Conservation (phyloP, 37 sponge, comb jelly and placozoan species). For the Agelas oroides region DNA sequence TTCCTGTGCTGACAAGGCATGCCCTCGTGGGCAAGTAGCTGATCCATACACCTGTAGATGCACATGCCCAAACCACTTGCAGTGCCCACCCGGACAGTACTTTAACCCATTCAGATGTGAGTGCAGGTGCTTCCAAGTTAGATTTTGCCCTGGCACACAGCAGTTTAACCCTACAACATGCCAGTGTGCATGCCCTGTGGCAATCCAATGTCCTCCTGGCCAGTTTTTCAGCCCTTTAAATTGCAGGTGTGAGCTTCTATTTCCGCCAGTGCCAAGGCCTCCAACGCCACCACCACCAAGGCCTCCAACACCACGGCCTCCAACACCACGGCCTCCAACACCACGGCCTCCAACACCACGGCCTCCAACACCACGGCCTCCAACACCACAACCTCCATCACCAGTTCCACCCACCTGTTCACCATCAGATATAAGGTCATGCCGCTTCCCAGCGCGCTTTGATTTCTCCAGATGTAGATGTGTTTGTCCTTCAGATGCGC, state of each 20-base stretch:
- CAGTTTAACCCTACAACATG: conserved; percentile 24
- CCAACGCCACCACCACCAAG: not conserved
- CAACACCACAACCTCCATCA: too few relatives aligned
- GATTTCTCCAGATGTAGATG: not conserved
- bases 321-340: not conserved
- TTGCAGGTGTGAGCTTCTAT: conserved; percentile 25
- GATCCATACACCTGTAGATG: not conserved
- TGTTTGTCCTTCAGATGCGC: not conserved
- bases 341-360: not conserved
- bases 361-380: not conserved
- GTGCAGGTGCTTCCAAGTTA: conserved; percentile 19
- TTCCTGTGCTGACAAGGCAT: not conserved
- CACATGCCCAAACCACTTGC: too few relatives aligned
- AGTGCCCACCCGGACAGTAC: conserved; percentile 10
- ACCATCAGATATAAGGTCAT: not conserved
- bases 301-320: not conserved
- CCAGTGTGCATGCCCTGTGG: conserved; percentile 31
- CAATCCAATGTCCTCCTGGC: not conserved
- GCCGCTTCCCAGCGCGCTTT: not conserved
- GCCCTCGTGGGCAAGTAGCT: not conserved
- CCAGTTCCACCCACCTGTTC: too few relatives aligned
- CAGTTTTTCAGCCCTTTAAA: not conserved
- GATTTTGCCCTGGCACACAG: not conserved
- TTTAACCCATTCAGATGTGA: conserved; percentile 27
- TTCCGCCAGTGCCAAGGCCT: not conserved